Conservation (phyloP, 2,888 invertebrate species). For the Ophion slaviceki region DNA sequence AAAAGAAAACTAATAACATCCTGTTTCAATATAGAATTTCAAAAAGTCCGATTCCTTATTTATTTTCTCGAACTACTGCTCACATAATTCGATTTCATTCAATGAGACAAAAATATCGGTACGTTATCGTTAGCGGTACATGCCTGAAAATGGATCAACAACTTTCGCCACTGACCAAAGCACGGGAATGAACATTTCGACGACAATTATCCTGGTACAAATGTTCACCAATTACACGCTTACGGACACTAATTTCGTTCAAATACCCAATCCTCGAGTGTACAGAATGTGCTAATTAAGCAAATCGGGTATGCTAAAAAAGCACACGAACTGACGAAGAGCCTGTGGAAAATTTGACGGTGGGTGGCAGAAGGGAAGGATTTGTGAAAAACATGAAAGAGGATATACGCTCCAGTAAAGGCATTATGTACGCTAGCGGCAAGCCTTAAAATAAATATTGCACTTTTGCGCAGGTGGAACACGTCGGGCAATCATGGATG, state of each 20-base stretch:
- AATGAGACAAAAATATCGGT: not conserved
- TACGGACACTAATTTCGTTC: conserved; percentile 12
- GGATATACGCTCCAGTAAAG: not conserved
- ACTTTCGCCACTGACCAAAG: not conserved
- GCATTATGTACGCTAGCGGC: conserved; percentile 4
- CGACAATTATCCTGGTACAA: not conserved
- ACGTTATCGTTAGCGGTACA: not conserved
- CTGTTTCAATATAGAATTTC: not conserved
- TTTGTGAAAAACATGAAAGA: not conserved
- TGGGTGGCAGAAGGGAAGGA: not conserved
- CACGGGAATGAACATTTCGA: not conserved
- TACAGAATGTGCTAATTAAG: not conserved
- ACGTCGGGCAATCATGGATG: not conserved
- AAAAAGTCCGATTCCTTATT: not conserved
- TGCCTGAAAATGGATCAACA: not conserved
- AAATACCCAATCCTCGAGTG: not conserved
- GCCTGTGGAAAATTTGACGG: conserved; percentile 1
- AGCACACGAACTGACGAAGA: not conserved
- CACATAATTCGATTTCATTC: not conserved
- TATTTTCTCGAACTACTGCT: not conserved
- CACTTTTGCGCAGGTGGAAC: conserved; percentile 9
- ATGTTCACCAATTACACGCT: not conserved
- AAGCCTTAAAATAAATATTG: conserved; percentile 60
- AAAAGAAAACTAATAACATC: not conserved
- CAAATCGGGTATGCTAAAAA: conserved; percentile 36